These are phyloP conservation scores for Paraplagusia blochii DNA, from an alignment of 2,113 vertebrate species.

Conservation along the genomic window DNA sequence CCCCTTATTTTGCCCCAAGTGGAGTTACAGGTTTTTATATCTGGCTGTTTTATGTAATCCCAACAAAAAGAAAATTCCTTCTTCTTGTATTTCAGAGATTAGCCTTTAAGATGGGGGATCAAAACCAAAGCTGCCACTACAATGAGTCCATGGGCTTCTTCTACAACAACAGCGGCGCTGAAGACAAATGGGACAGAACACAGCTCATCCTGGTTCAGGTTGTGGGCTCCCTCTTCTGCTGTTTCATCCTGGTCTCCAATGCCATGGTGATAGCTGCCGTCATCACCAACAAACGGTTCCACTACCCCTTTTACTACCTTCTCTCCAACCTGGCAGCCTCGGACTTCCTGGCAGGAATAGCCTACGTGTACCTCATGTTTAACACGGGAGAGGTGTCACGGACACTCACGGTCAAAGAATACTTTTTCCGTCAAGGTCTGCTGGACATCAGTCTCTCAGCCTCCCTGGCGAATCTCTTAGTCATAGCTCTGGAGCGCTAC, in stretches of 20 bases:
- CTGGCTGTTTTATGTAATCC: neutral
- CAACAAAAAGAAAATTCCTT: neutral
- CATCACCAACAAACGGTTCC: conserved; percentile 90
- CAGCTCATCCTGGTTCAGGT: conserved; percentile 83
- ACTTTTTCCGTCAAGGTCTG: conserved; percentile 93
- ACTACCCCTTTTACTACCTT: conserved; percentile 96
- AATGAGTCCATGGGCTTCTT: conserved; percentile 89
- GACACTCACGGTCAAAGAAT: conserved; percentile 82
- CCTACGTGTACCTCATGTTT: conserved; percentile 96
- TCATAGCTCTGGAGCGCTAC: conserved; percentile 94
- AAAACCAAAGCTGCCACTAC: conserved; percentile 83
- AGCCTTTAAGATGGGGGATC: conserved; percentile 73
- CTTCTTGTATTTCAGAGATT: conserved; percentile 59
- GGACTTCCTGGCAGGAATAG: conserved; percentile 94
- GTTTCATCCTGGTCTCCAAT: conserved; percentile 95
- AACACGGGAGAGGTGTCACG: conserved; percentile 86
- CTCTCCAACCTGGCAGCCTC: conserved; percentile 92
- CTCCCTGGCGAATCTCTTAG: conserved; percentile 88
- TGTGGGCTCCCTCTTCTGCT: conserved; percentile 88
- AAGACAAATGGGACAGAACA: conserved; percentile 76
- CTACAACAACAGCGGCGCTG: conserved; percentile 82
- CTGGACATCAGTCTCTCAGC: conserved; percentile 92
- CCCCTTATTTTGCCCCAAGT: too few relatives aligned
- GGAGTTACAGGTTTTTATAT: neutral
- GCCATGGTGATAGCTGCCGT: conserved; percentile 91